Percentiles rank a stretch among this genome's conserved stretches.
Conservation (phyloP, 1,140 invertebrate genomes). For the Pollicipes pollicipes region DNA sequence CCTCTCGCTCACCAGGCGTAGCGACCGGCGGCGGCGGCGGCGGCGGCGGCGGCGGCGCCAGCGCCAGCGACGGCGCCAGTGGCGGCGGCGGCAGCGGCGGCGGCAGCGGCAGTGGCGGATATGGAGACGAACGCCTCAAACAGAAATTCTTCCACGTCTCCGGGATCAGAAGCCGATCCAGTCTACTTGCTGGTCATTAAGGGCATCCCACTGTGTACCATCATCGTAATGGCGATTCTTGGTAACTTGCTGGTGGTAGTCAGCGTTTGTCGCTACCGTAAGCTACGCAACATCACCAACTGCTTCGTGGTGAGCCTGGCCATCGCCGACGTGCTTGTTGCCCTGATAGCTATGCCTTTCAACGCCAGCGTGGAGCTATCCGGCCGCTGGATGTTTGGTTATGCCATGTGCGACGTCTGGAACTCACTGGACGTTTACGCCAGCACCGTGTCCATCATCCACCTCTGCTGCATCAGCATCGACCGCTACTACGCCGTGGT, state of each 20-base stretch:
- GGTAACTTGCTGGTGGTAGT: conserved; percentile 73
- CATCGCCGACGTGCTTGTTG: conserved; percentile 76
- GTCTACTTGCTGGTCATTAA: conserved; percentile 39
- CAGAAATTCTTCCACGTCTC: too few relatives aligned
- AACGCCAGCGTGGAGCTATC: conserved; percentile 74
- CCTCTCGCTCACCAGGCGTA: neutral
- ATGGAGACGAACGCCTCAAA: neutral
- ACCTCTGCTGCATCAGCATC: conserved; percentile 84
- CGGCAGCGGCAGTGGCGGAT: neutral
- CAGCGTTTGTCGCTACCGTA: conserved; percentile 45
- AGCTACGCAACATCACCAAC: conserved; percentile 72
- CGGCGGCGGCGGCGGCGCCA: too few relatives aligned
- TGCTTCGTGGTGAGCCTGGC: conserved; percentile 86
- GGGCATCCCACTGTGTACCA: conserved; percentile 52
- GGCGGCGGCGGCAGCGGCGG: too few relatives aligned
- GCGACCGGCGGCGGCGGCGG: too few relatives aligned
- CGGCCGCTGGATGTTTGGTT: conserved; percentile 65
- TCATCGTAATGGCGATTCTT: conserved; percentile 67
- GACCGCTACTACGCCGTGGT: conserved; percentile 73
- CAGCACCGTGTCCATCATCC: conserved; percentile 75
- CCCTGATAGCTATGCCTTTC: conserved; percentile 84
- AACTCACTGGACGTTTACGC: conserved; percentile 90
- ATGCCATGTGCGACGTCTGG: conserved; percentile 80
- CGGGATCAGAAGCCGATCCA: too few relatives aligned
- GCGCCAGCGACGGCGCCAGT: too few relatives aligned